Percentiles rank a stretch among this genome's conserved stretches.
These are phyloP conservation scores for Takifugu bimaculatus DNA, from an alignment of 2,113 vertebrate genomes.

Conservation along the genomic window DNA sequence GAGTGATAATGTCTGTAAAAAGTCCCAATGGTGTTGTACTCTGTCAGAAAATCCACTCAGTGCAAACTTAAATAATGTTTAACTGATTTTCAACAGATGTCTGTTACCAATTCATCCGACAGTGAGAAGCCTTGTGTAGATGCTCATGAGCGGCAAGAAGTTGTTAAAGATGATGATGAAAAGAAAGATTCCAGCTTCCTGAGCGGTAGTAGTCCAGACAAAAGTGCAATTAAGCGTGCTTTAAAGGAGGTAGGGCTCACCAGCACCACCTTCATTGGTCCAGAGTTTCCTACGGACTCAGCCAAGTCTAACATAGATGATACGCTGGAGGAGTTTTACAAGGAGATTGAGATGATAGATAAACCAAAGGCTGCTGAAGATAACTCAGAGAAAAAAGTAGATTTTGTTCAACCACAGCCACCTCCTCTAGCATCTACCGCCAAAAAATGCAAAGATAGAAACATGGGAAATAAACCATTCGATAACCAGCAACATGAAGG, in stretches of 20 bases:
- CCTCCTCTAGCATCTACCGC: background rate
- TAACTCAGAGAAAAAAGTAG: background rate
- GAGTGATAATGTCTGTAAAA: too few relatives aligned
- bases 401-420: background rate
- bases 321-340: conserved; percentile 72
- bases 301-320: conserved; percentile 54
- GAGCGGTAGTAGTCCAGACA: background rate
- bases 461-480: conserved; percentile 1
- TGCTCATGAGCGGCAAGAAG: background rate
- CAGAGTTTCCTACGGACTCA: conserved; percentile 42
- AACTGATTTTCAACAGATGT: conserved; percentile 43
- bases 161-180: background rate
- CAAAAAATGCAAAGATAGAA: background rate
- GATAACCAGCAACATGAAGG: conserved; percentile 3
- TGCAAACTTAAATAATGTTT: background rate
- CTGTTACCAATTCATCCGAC: conserved; percentile 2
- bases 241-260: conserved; percentile 61
- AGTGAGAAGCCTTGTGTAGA: background rate
- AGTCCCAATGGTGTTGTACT: too few relatives aligned
- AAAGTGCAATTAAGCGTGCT: conserved; percentile 32
- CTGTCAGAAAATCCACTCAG: too few relatives aligned
- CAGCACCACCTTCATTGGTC: conserved; percentile 71
- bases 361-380: conserved; percentile 7
- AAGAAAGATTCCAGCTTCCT: background rate
- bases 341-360: conserved; percentile 68